phyloP scores from a whole-genome alignment of 2,888 invertebrate species.

The Aleiodes leptofemur region DNA sequence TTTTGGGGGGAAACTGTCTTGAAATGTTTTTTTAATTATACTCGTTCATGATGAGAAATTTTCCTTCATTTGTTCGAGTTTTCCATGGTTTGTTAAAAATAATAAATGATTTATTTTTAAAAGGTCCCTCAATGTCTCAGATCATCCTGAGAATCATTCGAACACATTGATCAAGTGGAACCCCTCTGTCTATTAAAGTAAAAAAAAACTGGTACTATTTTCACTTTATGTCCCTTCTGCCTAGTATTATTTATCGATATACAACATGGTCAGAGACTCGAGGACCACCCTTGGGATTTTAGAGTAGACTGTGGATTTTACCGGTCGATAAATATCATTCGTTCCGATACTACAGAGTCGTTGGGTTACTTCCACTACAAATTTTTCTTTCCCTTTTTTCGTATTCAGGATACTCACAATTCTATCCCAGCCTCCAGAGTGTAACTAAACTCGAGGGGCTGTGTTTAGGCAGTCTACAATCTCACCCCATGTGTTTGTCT shows the following conservation, averaged over 20 bases:
- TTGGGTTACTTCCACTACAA: slow-evolving; percentile 43
- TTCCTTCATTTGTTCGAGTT: too few species aligned
- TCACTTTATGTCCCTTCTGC: slow-evolving; percentile 62
- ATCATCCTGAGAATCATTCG: background rate
- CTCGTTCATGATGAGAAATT: background rate
- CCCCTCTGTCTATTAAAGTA: slow-evolving; percentile 39
- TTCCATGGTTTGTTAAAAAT: too few species aligned
- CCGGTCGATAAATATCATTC: slow-evolving; percentile 75
- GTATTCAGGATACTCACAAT: slow-evolving; percentile 8
- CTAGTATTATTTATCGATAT: slow-evolving; percentile 67
- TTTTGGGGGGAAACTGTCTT: background rate
- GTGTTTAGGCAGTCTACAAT: slow-evolving; percentile 48
- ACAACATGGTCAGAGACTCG: slow-evolving; percentile 53
- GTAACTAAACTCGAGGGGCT: slow-evolving; percentile 53
- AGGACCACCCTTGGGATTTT: slow-evolving; percentile 73
- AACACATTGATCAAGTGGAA: slow-evolving; percentile 25
- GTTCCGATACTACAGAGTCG: slow-evolving; percentile 73
- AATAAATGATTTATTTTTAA: too few species aligned
- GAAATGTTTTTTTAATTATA: slow-evolving; percentile 17
- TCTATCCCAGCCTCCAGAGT: slow-evolving; percentile 39
- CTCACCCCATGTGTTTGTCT: slow-evolving; percentile 61
- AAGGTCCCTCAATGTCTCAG: too few species aligned
- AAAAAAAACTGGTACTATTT: slow-evolving; percentile 59
- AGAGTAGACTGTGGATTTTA: slow-evolving; percentile 70
- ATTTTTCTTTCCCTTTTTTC: slow-evolving; percentile 34